Percentiles rank a stretch among this genome's conserved stretches.
Evolutionary conservation across 1,140 invertebrate genomes (phyloP).

Genomic region (Drosophila arawakana): DNA sequence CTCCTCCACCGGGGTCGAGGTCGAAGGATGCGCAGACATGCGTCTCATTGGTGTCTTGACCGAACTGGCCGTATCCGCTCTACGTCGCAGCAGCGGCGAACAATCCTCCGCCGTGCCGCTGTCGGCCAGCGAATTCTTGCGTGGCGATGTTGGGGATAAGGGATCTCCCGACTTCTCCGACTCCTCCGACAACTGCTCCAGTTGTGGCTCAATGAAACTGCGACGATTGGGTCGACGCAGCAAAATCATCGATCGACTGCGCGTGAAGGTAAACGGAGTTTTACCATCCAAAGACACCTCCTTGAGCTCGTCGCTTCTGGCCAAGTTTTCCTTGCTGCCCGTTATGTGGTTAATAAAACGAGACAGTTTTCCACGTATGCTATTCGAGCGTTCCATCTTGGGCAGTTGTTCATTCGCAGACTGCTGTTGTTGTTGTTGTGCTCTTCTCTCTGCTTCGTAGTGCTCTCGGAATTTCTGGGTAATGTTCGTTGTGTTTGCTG

Average conservation of each 20-base stretch:
- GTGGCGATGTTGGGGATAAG: slow-evolving; percentile 66
- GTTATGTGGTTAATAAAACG: slow-evolving; percentile 77
- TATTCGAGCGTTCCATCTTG: slow-evolving; percentile 80
- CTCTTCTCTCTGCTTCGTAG: slow-evolving; percentile 50
- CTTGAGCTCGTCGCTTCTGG: slow-evolving; percentile 44
- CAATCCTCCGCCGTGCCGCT: slow-evolving; percentile 15
- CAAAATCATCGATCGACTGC: slow-evolving; percentile 82
- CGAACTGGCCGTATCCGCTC: slow-evolving; percentile 47
- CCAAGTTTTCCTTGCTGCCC: slow-evolving; percentile 75
- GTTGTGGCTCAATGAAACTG: slow-evolving; percentile 77
- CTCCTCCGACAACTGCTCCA: slow-evolving; percentile 82
- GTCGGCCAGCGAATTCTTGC: slow-evolving; percentile 73
- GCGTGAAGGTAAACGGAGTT: slow-evolving; percentile 72
- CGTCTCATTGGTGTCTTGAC: slow-evolving; percentile 54
- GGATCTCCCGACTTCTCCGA: slow-evolving; percentile 68
- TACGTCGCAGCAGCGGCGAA: slow-evolving; percentile 40
- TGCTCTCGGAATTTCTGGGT: slow-evolving; percentile 60
- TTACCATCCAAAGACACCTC: slow-evolving; percentile 51
- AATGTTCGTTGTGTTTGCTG: slow-evolving; percentile 40
- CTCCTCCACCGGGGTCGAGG: slow-evolving; percentile 63
- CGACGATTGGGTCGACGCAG: slow-evolving; percentile 72
- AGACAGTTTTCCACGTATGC: slow-evolving; percentile 75
- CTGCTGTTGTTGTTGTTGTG: slow-evolving; percentile 3
- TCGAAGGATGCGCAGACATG: slow-evolving; percentile 61
- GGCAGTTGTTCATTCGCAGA: slow-evolving; percentile 50